Conservation (phyloP, 2,113 vertebrate genomes). For the Nansenia antarctica region DNA sequence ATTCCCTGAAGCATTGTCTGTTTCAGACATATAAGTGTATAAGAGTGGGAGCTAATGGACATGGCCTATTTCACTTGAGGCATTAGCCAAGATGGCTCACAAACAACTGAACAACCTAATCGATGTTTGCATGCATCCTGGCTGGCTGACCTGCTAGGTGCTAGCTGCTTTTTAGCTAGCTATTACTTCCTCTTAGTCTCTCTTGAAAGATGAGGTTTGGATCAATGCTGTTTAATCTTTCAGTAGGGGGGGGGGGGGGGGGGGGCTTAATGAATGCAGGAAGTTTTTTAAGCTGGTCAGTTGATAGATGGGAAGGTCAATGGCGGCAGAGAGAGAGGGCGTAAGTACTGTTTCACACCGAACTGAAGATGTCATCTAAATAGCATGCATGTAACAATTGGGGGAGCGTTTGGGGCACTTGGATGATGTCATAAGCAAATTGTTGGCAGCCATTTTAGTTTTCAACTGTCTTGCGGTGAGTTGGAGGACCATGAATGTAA, state of each 20-base stretch:
- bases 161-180: constrained; percentile 54
- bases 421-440: neutral
- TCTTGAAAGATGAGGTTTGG: constrained; percentile 66
- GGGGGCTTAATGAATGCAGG: constrained; percentile 55
- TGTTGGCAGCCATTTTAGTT: neutral
- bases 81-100: constrained; percentile 34
- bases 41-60: neutral
- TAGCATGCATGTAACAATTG: constrained; percentile 7
- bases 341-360: constrained; percentile 54
- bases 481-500: neutral
- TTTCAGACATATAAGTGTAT: neutral
- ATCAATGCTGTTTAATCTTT: constrained; percentile 77
- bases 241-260: constrained; percentile 39
- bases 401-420: neutral
- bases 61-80: constrained; percentile 32
- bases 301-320: constrained; percentile 57
- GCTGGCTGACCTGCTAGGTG: constrained; percentile 17
- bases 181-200: constrained; percentile 68
- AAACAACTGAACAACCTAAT: constrained; percentile 57
- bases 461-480: neutral
- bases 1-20: neutral
- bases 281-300: constrained; percentile 65
- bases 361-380: constrained; percentile 44
- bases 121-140: constrained; percentile 60
- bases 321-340: constrained; percentile 62